Evolutionary conservation across 2,113 vertebrate species (phyloP).

Genomic region (Gnathonemus echidnorhynchus): DNA sequence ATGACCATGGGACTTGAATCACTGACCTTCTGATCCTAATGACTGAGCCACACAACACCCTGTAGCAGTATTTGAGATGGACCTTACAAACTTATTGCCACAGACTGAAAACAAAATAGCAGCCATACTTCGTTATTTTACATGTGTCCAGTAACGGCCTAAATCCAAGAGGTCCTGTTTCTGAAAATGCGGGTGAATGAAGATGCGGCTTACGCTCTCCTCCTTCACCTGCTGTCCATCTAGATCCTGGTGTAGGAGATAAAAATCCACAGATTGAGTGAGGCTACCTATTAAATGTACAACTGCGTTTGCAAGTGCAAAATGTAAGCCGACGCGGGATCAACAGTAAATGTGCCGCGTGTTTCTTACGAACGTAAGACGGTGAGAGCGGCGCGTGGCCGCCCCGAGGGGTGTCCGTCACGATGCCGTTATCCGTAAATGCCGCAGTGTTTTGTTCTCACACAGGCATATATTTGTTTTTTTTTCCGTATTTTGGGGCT

Average conservation of each 20-base stretch:
- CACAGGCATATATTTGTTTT: neutral
- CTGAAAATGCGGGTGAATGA: neutral
- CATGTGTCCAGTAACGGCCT: neutral
- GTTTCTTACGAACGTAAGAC: neutral
- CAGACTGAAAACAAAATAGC: neutral
- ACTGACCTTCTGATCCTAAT: neutral
- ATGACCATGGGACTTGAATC: neutral
- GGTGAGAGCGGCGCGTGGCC: neutral
- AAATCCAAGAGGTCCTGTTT: neutral
- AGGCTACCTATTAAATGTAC: neutral
- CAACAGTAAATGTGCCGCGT: neutral
- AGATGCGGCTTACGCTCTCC: neutral
- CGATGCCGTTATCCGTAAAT: neutral
- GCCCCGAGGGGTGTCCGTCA: neutral
- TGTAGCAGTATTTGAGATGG: neutral
- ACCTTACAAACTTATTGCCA: neutral
- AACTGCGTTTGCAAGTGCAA: neutral
- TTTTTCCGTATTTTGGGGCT: neutral
- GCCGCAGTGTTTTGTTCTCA: neutral
- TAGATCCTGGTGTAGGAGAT: neutral
- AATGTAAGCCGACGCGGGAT: neutral
- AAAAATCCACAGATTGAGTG: neutral
- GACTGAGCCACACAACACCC: neutral
- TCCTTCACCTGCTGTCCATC: neutral
- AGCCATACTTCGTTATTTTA: neutral